phyloP scores from a whole-genome alignment of 2,888 invertebrate species.

The Lasioglossum oenotherae region DNA sequence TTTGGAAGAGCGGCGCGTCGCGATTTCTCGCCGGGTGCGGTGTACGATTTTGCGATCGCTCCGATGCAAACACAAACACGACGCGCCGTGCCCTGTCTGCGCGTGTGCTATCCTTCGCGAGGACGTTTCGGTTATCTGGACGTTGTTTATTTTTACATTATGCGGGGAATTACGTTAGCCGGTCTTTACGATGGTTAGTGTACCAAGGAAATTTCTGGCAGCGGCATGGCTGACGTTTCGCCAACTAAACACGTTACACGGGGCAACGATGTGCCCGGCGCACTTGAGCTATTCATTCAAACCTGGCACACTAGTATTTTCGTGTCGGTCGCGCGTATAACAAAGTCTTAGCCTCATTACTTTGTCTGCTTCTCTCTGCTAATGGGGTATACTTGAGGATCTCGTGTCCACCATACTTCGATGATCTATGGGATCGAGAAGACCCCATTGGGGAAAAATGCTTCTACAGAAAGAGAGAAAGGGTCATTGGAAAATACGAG shows the following conservation, averaged over 20 bases:
- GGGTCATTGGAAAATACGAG: constrained; percentile 2
- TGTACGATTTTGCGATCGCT: neutral
- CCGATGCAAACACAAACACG: neutral
- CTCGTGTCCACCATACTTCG: neutral
- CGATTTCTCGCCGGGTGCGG: neutral
- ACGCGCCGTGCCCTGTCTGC: neutral
- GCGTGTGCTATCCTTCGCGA: neutral
- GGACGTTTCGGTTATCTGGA: constrained; percentile 36
- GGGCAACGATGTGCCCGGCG: constrained; percentile 11
- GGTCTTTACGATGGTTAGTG: constrained; percentile 65
- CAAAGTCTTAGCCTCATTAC: constrained; percentile 16
- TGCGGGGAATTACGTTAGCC: constrained; percentile 60
- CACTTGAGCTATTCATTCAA: constrained; percentile 63
- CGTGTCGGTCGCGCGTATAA: constrained; percentile 32
- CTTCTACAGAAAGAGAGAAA: neutral
- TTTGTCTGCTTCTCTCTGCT: constrained; percentile 10
- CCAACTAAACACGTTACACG: constrained; percentile 49
- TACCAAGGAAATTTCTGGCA: constrained; percentile 68
- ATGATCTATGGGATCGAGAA: neutral
- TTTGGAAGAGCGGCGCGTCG: constrained; percentile 19
- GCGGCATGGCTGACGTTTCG: constrained; percentile 46
- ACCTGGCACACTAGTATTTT: constrained; percentile 47
- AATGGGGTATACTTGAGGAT: neutral
- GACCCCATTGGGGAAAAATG: neutral
- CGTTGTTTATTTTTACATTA: constrained; percentile 66